Base-by-base conservation (phyloP, 2,113 vertebrate genomes). In the Leptodactylus fuscus region DNA sequence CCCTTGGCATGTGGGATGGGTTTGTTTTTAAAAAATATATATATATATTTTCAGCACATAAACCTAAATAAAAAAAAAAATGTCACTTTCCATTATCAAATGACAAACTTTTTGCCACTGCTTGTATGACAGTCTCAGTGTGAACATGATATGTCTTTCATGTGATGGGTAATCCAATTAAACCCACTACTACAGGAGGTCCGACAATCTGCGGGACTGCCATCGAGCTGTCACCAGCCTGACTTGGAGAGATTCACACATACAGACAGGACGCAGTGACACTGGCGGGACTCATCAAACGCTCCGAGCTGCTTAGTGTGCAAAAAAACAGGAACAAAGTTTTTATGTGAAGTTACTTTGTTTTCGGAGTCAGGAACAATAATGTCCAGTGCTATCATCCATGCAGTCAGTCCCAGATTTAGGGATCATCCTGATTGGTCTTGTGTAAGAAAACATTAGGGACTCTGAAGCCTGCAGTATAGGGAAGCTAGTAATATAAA, bases 161-260 rank as follows among this genome's bases (percentile, higher is more conserved):
- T 34, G 73, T 51, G 67, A 73, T 32, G 29, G 80, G 27, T 38
- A 70, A 74, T 74, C 81, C 81, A 75, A 83, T 83, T 74, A 83
- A 83, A 74, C 69, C 81, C 70, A 44, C 34, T 27, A 16, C 70
- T 74, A 73, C 34, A 46, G 81, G 70, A 83, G 81, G 69, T 74
- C 69, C 60, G 81, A 74, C 81, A 83, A 74, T 58, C 46, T 71
- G 67, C 81, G 73, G 67, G 27, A 36, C 81, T 82, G 46, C 51
- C 81, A 82, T 71, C n/a, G 22, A 48, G 60, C 46, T 70, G 60
- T 49, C 81, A 82, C 41, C 62, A 38, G 81, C 10, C 67, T 7
- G 34, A 32, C 22, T 29, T 58, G 9, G 27, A 69, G 18, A 58
- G 13, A 71, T 36, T 53, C 49, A 74, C 70, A 60, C 48, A 74